A percentile compares a stretch with the other conserved stretches of the same genome.
Conservation (phyloP, 1,140 invertebrate species). For the Theocolax elegans region DNA sequence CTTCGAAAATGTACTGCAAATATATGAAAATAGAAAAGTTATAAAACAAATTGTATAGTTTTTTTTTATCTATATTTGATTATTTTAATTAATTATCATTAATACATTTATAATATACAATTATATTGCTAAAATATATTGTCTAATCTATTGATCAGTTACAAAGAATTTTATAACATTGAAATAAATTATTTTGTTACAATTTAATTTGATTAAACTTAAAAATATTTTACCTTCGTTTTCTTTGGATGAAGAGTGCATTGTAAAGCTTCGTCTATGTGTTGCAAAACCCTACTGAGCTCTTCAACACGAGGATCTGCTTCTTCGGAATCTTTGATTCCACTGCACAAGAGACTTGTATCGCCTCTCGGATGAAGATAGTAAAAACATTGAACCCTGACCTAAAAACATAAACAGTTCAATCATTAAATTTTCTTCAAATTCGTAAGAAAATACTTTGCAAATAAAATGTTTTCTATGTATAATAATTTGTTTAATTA, state of each 20-base stretch:
- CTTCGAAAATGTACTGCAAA: conserved; percentile 92
- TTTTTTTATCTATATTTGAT: background rate
- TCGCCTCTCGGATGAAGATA: conserved; percentile 82
- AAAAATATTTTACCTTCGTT: conserved; percentile 73
- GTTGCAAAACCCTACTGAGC: conserved; percentile 81
- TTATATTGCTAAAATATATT: background rate
- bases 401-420: conserved; percentile 60
- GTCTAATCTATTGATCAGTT: too few species aligned
- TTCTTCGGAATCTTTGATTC: conserved; percentile 73
- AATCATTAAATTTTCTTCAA: too few species aligned
- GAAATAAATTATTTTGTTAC: too few species aligned
- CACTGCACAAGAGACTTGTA: conserved; percentile 66
- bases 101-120: too few species aligned
- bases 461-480: too few species aligned
- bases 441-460: too few species aligned
- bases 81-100: too few species aligned
- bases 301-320: conserved; percentile 85
- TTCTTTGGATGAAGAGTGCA: conserved; percentile 80
- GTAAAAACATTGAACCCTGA: conserved; percentile 94
- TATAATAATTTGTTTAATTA: too few species aligned
- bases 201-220: background rate
- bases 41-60: background rate
- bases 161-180: too few species aligned
- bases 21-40: too few species aligned
- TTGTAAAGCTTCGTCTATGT: conserved; percentile 83